Conservation (phyloP, 2,797 vertebrate genomes). For the Pseudochirops cupreus region DNA sequence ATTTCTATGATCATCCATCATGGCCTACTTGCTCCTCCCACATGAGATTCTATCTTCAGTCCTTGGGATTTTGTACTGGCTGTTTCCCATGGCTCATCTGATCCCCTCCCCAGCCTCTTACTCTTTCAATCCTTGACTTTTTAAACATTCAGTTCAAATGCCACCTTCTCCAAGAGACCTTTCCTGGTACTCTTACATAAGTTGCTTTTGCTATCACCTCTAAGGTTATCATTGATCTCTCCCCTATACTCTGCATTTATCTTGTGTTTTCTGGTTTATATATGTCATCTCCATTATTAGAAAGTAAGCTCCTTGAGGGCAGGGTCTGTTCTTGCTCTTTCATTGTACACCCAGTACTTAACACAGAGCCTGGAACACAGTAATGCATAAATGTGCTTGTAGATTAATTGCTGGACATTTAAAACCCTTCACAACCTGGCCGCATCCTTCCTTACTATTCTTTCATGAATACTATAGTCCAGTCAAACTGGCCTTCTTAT, state of each 20-base stretch:
- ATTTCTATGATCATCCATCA: neutral
- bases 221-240: neutral
- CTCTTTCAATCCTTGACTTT: neutral
- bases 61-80: neutral
- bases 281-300: neutral
- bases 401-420: neutral
- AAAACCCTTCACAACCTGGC: neutral
- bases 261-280: neutral
- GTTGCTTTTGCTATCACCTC: neutral
- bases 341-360: neutral
- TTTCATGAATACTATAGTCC: neutral
- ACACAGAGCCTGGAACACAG: neutral
- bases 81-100: neutral
- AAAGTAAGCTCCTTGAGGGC: neutral
- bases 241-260: neutral
- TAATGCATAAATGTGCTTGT: neutral
- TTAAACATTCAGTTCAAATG: neutral
- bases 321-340: neutral
- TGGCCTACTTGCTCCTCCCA: neutral
- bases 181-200: neutral
- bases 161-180: neutral
- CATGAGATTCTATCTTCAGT: neutral
- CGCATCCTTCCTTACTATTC: neutral
- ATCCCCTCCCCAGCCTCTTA: neutral
- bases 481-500: neutral